Base-by-base conservation (phyloP, 1,140 invertebrate species). In the Scylla paramamosain region DNA sequence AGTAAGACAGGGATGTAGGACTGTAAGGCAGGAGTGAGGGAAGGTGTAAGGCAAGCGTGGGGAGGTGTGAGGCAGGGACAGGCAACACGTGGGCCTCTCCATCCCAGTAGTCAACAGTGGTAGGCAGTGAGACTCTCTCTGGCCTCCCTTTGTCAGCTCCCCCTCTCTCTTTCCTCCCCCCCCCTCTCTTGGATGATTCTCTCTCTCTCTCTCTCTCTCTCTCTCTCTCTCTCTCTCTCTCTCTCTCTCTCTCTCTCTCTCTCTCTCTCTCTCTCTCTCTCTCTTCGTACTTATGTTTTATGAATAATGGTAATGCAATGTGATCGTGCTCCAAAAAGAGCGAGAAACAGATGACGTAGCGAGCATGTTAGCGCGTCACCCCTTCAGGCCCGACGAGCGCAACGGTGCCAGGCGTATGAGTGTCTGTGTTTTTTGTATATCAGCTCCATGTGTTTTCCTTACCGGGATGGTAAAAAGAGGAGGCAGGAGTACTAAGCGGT, bases 31-130 rank as follows among this genome's bases (percentile, higher is more conserved):
- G 31, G 87, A 20, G 87, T 28, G 89, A 59, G 89, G 52, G 31
- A 91, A 20, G 25, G 46, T 39, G 25, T 59, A 29, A 52, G n/a
- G 32, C 2, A 39, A 25, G 48, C 0, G 25, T 25, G 59, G 46
- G 31, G 84, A 32, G 31, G 84, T 87, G 48, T 59, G 12, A 59
- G 89, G 89, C 6, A 91, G 48, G n/a, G n/a, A 59, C 25, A n/a
- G 87, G 59, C 87, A 89, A 89, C 87, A 89, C 87, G 87, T 89
- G 87, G 87, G 87, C 89, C 16, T 59, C 46, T 14, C 89, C 89
- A 29, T 4, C 12, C 89, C 89, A 29, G 89, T 59, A 59, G 89
- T 52, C 46, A 77, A 6, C 67, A 77, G 67, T n/a, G 67, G 89
- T 6, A 28, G 48, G 46, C 46, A 89, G 32, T 46, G 39, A 45